Conservation (phyloP, 2,888 invertebrate genomes). For the Leptinotarsa tumamoca region DNA sequence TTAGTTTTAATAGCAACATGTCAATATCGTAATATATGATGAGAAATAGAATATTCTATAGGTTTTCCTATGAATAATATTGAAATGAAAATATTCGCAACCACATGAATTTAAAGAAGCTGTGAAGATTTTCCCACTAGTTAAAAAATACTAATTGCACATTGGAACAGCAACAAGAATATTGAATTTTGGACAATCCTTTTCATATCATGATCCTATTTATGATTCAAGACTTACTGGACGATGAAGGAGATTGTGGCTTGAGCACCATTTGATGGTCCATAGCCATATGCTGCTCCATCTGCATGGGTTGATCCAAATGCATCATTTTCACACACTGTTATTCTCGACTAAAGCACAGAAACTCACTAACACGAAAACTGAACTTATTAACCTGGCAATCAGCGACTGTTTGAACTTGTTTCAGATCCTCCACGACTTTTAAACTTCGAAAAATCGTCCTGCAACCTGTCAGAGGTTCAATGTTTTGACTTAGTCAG, state of each 20-base stretch:
- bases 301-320: constrained; percentile 47
- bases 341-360: constrained; percentile 27
- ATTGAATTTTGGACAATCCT: no score
- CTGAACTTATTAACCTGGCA: constrained; percentile 28
- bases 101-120: no score
- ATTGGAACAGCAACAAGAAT: no score
- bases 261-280: constrained; percentile 45
- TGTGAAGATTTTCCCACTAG: no score
- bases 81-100: no score
- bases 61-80: no score
- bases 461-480: constrained; percentile 43
- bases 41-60: no score
- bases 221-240: constrained; percentile 46
- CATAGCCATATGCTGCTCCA: constrained; percentile 39
- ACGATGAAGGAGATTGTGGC: constrained; percentile 46
- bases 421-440: constrained; percentile 39
- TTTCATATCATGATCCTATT: neutral
- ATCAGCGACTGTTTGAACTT: constrained; percentile 40
- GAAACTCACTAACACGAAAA: constrained; percentile 11
- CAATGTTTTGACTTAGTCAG: constrained; percentile 47
- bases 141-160: no score
- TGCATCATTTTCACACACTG: constrained; percentile 45
- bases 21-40: no score
- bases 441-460: constrained; percentile 38
- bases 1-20: no score